A percentile compares a stretch with the other conserved stretches of the same genome.
Evolutionary conservation across 2,113 vertebrate species (phyloP).

Genomic region (Gadus macrocephalus): DNA sequence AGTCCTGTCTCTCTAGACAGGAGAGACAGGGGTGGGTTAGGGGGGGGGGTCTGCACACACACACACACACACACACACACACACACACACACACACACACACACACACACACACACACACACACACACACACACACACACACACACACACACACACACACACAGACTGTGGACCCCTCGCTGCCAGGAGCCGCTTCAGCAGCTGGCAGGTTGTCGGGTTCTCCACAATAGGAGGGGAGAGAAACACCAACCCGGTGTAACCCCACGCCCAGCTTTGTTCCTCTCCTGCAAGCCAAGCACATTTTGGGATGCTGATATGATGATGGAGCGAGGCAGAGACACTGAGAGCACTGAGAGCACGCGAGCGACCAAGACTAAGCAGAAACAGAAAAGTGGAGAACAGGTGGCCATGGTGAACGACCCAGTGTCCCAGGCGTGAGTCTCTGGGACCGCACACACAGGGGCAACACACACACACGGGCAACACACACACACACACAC

Average conservation of each 20-base stretch:
- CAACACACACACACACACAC: no score
- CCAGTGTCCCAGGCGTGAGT: background rate
- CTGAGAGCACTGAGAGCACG: background rate
- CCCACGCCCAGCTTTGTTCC: slow-evolving; percentile 8
- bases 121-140: no score
- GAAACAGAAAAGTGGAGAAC: slow-evolving; percentile 8
- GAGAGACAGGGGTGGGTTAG: no score
- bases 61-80: no score
- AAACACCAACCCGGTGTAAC: slow-evolving; percentile 12
- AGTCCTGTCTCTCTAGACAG: no score
- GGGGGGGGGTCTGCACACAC: no score
- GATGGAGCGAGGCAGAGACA: background rate
- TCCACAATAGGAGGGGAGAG: slow-evolving; percentile 14
- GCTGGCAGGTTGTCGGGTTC: slow-evolving; percentile 15
- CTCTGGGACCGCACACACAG: background rate
- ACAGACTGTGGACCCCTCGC: slow-evolving; percentile 15
- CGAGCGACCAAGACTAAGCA: background rate
- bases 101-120: no score
- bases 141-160: no score
- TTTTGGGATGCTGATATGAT: slow-evolving; percentile 15
- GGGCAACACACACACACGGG: no score
- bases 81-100: no score
- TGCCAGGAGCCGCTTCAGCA: slow-evolving; percentile 15
- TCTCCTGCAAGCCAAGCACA: slow-evolving; percentile 27
- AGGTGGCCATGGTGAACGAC: background rate